A percentile compares a stretch with the other conserved stretches of the same genome.
Conservation (phyloP, 2,797 vertebrate species). For the Anas flavirostris region DNA sequence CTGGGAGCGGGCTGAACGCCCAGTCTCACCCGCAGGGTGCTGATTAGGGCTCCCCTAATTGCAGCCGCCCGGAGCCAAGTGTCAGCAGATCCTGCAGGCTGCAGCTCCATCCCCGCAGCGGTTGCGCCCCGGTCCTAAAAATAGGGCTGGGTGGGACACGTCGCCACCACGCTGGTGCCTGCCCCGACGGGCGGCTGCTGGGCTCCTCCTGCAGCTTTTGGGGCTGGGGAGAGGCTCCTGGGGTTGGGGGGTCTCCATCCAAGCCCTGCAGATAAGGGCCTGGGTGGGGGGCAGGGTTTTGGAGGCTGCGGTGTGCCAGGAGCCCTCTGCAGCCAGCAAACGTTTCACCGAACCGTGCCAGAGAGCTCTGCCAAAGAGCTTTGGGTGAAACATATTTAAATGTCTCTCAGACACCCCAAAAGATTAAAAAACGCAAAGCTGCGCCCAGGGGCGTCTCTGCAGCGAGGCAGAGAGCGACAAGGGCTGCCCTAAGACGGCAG, state of each 20-base stretch:
- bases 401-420: neutral
- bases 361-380: neutral
- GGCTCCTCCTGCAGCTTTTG: neutral
- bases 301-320: neutral
- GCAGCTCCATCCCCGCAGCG: neutral
- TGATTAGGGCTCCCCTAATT: slow-evolving; percentile 19
- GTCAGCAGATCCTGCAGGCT: slow-evolving; percentile 24
- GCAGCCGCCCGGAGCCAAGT: neutral
- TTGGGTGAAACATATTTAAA: neutral
- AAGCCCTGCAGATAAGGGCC: neutral
- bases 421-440: neutral
- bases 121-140: neutral
- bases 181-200: neutral
- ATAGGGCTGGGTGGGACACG: neutral
- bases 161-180: neutral
- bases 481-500: neutral
- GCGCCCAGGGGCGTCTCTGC: neutral
- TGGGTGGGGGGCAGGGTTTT: neutral
- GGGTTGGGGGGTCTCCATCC: neutral
- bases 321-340: neutral
- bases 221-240: neutral
- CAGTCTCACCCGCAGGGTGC: neutral
- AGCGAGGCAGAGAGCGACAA: neutral
- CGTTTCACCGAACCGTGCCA: neutral
- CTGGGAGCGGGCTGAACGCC: slow-evolving; percentile 8